Base-by-base conservation (phyloP, 1,140 invertebrate genomes). In the Dinoponera quadriceps region DNA sequence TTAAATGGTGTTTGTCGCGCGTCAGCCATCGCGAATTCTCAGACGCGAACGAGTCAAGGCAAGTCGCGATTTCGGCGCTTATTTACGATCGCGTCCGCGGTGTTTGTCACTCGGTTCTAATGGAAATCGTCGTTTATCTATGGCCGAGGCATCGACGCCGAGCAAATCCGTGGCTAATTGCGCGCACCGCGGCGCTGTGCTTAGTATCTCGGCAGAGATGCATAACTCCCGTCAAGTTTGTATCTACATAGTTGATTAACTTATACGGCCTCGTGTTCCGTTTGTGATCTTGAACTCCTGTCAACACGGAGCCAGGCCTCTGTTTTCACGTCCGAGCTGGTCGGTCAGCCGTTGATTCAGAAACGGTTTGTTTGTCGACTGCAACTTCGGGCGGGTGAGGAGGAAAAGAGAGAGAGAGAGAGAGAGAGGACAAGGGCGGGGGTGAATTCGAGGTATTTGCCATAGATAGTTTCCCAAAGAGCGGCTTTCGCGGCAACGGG, bases 121-220 rank as follows among this genome's bases (percentile, higher is more conserved):
- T 89, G 85, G 87, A 90, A 90, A 90, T 90, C 84, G 86, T 78
- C 89, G 84, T 90, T 90, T 89, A 82, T 90, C 88, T 87, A 83
- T 59, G 83, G 27, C 38, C 78, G 66, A 57, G 80, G 63, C 59
- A 77, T 82, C 80, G 62, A 80, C 68, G 62, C 60, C 54, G 51
- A 78, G 85, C 87, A 90, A 88, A 88, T 88, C 83, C 72, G 60
- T 82, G 68, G 86, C 62, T 82, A 86, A 87, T 74, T 72, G 82
- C 59, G 75, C 63, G 49, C 74, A 87, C 75, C 85, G 60, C 55
- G 38, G 59, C 49, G 25, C 27, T 59, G 20, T 75, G 60, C 59
- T 75, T 75, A 73, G 69, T 49, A 38, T 0, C 54, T 20, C 25
- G 59, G 48, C 48, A 74, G 51, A 75, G 82, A 84, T 9, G 18